Percentiles rank a stretch among this genome's conserved stretches.
Evolutionary conservation across 1,140 invertebrate species (phyloP).

Genomic region (Cydia splendana): DNA sequence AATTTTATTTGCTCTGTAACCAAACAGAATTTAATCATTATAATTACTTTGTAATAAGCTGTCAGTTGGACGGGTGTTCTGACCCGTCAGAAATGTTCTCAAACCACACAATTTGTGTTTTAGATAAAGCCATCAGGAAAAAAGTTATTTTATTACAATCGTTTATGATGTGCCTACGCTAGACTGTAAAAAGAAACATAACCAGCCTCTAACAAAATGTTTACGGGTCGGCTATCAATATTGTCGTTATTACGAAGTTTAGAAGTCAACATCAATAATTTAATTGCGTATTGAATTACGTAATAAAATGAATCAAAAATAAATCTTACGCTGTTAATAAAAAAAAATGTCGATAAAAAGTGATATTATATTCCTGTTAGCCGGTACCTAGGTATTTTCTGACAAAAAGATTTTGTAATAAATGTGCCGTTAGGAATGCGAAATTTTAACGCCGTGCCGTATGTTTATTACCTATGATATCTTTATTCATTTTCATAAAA

Average conservation of each 20-base stretch:
- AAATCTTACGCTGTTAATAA: not conserved
- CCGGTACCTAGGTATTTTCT: no score
- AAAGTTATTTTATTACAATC: slow-evolving; percentile 55
- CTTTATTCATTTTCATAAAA: slow-evolving; percentile 48
- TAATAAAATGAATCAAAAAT: slow-evolving; percentile 24
- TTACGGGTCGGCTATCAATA: slow-evolving; percentile 30
- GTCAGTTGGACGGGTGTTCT: not conserved
- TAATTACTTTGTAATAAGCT: not conserved
- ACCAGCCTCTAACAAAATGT: slow-evolving; percentile 1
- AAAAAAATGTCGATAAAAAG: no score
- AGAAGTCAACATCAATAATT: slow-evolving; percentile 37
- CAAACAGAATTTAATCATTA: not conserved
- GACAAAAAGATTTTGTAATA: no score
- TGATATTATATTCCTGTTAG: not conserved
- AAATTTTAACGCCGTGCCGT: slow-evolving; percentile 15
- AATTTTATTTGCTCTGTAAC: slow-evolving; percentile 17
- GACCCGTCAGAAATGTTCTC: not conserved
- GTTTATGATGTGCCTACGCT: slow-evolving; percentile 50
- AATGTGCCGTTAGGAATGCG: slow-evolving; percentile 38
- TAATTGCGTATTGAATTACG: slow-evolving; percentile 48
- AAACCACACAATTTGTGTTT: slow-evolving; percentile 7
- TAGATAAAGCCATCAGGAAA: slow-evolving; percentile 50
- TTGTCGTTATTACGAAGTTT: slow-evolving; percentile 29
- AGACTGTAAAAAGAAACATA: slow-evolving; percentile 36
- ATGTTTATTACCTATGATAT: slow-evolving; percentile 25